Evolutionary conservation across 2,888 invertebrate species (phyloP), one percentile per base, ranked within the genome.

Genomic region (Odontomyia ornata): DNA sequence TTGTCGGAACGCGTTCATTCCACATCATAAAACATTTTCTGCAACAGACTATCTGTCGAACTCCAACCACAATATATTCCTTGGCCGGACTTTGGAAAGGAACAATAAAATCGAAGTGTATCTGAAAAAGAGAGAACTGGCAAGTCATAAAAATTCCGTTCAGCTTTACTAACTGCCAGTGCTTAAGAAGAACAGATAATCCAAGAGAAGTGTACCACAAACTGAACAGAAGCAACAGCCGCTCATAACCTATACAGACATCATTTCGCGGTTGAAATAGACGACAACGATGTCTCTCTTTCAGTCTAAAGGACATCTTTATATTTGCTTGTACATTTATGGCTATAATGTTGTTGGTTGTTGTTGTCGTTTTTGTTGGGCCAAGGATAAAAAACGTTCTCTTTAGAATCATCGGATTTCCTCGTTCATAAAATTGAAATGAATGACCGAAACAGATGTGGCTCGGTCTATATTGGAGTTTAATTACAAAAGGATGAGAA

Each of bases 391-490:
- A 65, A 65, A 65, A 65, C n/a, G 28, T 27, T 21, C 65, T 56
- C 30, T 36, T 28, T 11, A 9, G 71, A 52, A 56, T 72, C 52
- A 52, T 52, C 30, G 71, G 71, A 72, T 72, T 56, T 72, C 47
- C 27, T 36, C 36, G 52, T 56, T 72, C 71, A 52, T 72, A 72
- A 72, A 72, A 72, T 72, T 56, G 28, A 72, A 72, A 52, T 52
- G 28, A 72, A 72, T 72, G 71, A 72, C 71, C 71, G 27, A 28
- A 72, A 18, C 71, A 72, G 71, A 72, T 72, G 71, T 27, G 71
- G 56, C 27, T 27, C 71, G 43, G 30, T 28, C 71, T 52, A 52
- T 52, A 72, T 52, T 72, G 71, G 56, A 72, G 25, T 72, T 72
- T 72, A 72, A 72, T 72, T 72, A 56, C 18, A 28, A 18, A 52